Evolutionary conservation across 2,797 vertebrate species (phyloP), one percentile per base, ranked within the genome.

Genomic region (Xenentodon cancila): DNA sequence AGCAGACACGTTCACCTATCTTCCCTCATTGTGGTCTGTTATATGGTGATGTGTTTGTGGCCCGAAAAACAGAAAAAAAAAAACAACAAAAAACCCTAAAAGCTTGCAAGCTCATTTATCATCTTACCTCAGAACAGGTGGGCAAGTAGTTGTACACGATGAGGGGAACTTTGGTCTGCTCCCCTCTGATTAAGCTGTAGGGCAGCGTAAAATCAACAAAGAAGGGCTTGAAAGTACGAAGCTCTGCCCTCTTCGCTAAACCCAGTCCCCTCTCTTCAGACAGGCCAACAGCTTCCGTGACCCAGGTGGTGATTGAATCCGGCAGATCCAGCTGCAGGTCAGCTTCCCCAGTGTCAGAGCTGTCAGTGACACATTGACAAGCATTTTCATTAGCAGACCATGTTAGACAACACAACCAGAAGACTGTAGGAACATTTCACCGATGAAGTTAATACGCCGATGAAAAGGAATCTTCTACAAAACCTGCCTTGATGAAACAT

Each of bases 281-380:
- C 25, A 97, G 78, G 27, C 91, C 90, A n/a, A 97, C 84, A 0
- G 93, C 96, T 63, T 97, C 95, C 0, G 92, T 93, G 71, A 97
- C 92, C 96, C 96, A 98, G 0, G 95, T 96, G 22, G 96, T 97
- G 88, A 97, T 96, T 12, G 96, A 97, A 80, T 97, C 95, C 0
- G 96, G 96, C 30, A 95, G 93, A 2, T 95, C 94, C 87, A 97
- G 16, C 0, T 7, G 91, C 67, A 98, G 88, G 57, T 93, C 90
- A 0, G 93, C 94, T 65, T 97, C 94, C 9, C 96, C 95, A 0
- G 88, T 94, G 0, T 80, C 64, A 34, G 87, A 63, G 20, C 94
- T 96, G 86, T 21, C 9, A 64, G 69, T 22, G 53, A 74, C 45
- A 67, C 22, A 57, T 51, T 13, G 42, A 71, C 55, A 67, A n/a